phyloP scores from a whole-genome alignment of 2,797 vertebrate genomes.

The Lithobates pipiens region DNA sequence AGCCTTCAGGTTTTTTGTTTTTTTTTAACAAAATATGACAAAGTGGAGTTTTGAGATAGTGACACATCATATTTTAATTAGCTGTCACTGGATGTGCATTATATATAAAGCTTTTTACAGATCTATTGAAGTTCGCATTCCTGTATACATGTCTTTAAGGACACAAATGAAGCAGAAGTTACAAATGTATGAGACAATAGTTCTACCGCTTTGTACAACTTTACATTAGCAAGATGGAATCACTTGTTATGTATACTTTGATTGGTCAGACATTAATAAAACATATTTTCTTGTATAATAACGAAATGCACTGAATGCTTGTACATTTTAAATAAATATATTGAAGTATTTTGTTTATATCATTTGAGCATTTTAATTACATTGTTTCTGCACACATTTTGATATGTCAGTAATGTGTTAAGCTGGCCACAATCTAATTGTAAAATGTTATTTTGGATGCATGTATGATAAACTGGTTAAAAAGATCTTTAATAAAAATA shows the following conservation, averaged over 20 bases:
- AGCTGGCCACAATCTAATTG: too few species aligned
- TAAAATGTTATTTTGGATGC: too few species aligned
- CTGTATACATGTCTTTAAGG: not conserved
- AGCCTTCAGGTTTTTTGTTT: too few species aligned
- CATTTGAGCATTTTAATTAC: not conserved
- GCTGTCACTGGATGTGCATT: constrained; percentile 11
- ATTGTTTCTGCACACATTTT: not conserved
- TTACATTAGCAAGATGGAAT: constrained; percentile 18
- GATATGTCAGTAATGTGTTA: too few species aligned
- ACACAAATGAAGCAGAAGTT: constrained; percentile 8
- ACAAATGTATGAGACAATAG: not conserved
- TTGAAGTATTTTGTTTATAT: constrained; percentile 20
- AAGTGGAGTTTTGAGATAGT: not conserved
- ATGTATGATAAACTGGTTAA: too few species aligned
- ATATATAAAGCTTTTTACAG: not conserved
- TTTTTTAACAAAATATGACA: not conserved
- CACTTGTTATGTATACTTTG: constrained; percentile 6
- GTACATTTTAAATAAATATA: constrained; percentile 56
- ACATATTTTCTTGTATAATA: constrained; percentile 33
- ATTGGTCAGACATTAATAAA: constrained; percentile 13
- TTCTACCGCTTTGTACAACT: not conserved
- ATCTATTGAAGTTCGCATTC: not conserved
- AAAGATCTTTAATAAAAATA: too few species aligned
- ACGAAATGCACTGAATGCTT: constrained; percentile 48
- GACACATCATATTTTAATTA: not conserved